Percentiles rank a stretch among this genome's conserved stretches.
Conservation (phyloP, 2,113 vertebrate genomes). For the Sinocyclocheilus grahami region DNA sequence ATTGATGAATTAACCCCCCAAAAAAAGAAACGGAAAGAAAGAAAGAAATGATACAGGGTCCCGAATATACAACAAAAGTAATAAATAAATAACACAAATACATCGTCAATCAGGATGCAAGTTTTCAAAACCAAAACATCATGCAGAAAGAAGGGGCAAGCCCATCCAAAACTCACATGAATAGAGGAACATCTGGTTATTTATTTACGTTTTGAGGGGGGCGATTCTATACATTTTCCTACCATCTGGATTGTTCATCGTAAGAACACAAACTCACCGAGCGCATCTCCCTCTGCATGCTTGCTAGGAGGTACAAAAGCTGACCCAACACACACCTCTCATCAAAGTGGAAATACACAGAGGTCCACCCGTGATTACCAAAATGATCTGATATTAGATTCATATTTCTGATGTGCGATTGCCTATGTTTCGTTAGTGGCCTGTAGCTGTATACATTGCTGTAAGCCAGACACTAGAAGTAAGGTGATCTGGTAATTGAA, state of each 20-base stretch:
- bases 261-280: conserved; percentile 20
- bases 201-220: conserved; percentile 58
- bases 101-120: conserved; percentile 71
- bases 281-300: conserved; percentile 29
- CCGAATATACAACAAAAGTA: conserved; percentile 64
- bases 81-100: conserved; percentile 69
- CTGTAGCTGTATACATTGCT: not conserved
- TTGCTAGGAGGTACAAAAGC: conserved; percentile 44
- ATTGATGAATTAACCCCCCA: conserved; percentile 63
- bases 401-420: conserved; percentile 1
- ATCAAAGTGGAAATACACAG: conserved; percentile 26
- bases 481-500: conserved; percentile 55
- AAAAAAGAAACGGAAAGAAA: conserved; percentile 42
- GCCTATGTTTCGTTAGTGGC: not conserved
- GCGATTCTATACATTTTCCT: conserved; percentile 72
- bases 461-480: conserved; percentile 34
- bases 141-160: conserved; percentile 78
- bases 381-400: conserved; percentile 26
- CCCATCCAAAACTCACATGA: conserved; percentile 71
- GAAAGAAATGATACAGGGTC: conserved; percentile 60
- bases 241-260: not conserved
- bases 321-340: conserved; percentile 53
- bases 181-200: conserved; percentile 56
- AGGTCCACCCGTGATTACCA: conserved; percentile 21
- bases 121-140: conserved; percentile 76